Evolutionary conservation across 2,888 invertebrate species (phyloP).

Genomic region (Dorcus parallelipipedus): DNA sequence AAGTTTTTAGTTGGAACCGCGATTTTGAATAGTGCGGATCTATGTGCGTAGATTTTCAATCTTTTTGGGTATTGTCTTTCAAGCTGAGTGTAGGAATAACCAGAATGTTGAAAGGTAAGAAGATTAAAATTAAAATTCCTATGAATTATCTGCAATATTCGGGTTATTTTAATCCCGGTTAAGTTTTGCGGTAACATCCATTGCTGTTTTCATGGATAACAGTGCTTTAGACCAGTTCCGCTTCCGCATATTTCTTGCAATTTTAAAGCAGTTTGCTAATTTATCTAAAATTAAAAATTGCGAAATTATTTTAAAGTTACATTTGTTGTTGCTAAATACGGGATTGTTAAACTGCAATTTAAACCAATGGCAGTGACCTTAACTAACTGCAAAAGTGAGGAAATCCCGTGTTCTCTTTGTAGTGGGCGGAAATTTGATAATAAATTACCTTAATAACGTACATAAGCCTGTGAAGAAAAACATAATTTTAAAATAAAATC

Average conservation of each 20-base stretch:
- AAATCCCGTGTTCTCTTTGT: no score
- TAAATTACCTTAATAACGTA: no score
- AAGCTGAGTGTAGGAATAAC: background rate
- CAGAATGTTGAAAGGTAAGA: conserved; percentile 15
- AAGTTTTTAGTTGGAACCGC: conserved; percentile 31
- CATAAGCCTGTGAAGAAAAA: no score
- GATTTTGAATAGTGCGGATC: conserved; percentile 26
- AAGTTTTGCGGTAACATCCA: no score
- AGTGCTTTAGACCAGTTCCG: background rate
- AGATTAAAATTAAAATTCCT: no score
- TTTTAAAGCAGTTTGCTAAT: conserved; percentile 3
- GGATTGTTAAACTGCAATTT: background rate
- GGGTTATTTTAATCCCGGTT: no score
- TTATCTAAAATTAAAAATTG: background rate
- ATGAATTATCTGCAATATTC: no score
- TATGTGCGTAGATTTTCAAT: conserved; percentile 9
- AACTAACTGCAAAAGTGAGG: no score
- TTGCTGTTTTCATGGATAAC: no score
- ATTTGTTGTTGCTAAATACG: background rate
- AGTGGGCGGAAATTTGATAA: no score
- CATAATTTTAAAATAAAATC: no score
- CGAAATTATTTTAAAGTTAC: background rate
- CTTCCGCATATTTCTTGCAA: conserved; percentile 8
- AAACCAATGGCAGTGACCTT: background rate
- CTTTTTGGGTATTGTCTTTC: conserved; percentile 1